Percentiles rank a stretch among this genome's conserved stretches.
Conservation (phyloP, 92 coral and sea anemone genomes). For the Porites cylindrica region DNA sequence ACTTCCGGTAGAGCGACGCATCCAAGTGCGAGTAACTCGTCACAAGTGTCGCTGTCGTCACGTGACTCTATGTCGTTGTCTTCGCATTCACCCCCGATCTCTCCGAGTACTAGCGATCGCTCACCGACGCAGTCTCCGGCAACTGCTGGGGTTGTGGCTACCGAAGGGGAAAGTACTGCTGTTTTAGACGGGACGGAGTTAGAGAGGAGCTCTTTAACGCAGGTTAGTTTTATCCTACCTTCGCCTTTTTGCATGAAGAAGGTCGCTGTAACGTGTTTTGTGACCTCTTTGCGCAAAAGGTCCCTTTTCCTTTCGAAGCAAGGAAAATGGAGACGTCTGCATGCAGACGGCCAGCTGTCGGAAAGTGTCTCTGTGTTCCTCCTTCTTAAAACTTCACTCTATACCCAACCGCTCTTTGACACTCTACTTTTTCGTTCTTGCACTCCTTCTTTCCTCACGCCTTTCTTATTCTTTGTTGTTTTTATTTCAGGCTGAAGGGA, state of each 20-base stretch:
- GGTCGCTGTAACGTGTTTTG: too few relatives aligned
- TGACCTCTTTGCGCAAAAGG: too few relatives aligned
- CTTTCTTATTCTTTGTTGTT: not conserved
- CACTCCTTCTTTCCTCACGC: not conserved
- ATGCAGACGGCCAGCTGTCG: not conserved
- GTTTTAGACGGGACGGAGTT: constrained; percentile 74
- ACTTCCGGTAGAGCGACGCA: constrained; percentile 78
- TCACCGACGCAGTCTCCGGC: constrained; percentile 82
- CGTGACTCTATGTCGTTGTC: constrained; percentile 97
- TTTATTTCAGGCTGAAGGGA: constrained; percentile 72
- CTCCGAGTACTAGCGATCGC: constrained; percentile 90
- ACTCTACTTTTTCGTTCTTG: not conserved
- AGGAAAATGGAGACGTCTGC: too few relatives aligned
- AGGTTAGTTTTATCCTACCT: constrained; percentile 45
- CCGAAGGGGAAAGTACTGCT: constrained; percentile 77
- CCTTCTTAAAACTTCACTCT: not conserved
- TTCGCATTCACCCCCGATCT: constrained; percentile 93
- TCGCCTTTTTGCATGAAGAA: too few relatives aligned
- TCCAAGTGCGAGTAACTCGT: constrained; percentile 75
- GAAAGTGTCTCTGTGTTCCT: not conserved
- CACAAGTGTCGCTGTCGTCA: constrained; percentile 94
- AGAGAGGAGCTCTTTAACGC: constrained; percentile 70
- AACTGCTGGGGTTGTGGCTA: constrained; percentile 62
- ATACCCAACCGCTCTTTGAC: not conserved
- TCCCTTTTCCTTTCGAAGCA: too few relatives aligned